phyloP scores from a whole-genome alignment of 2,113 vertebrate genomes.

The Scartelaos histophorus region DNA sequence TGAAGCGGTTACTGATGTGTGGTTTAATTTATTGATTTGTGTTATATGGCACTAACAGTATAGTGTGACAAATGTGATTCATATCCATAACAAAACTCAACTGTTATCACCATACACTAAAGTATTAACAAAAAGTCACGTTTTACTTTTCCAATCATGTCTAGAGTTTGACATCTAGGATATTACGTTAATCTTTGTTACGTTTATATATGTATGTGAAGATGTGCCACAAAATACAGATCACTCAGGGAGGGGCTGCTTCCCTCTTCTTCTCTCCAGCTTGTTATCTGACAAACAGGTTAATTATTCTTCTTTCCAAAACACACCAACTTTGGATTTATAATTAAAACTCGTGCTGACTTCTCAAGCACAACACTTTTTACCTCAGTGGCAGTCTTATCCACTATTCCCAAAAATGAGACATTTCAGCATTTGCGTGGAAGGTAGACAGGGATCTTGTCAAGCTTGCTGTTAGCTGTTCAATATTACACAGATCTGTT shows the following conservation, averaged over 20 bases:
- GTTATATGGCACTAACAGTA: constrained; percentile 3
- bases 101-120: not conserved
- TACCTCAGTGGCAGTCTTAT: constrained; percentile 6
- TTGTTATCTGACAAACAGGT: not conserved
- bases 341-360: constrained; percentile 15
- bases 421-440: constrained; percentile 10
- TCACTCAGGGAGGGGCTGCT: not conserved
- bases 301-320: not conserved
- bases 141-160: not conserved
- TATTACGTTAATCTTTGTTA: not conserved
- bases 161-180: not conserved
- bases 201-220: not conserved
- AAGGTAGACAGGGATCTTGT: constrained; percentile 14
- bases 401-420: constrained; percentile 32
- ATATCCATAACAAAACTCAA: not conserved
- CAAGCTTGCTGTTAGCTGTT: constrained; percentile 14
- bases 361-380: not conserved
- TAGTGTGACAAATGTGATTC: not conserved
- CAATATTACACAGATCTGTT: constrained; percentile 21
- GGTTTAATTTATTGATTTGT: not conserved
- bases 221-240: not conserved
- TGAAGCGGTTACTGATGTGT: not conserved
- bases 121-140: not conserved
- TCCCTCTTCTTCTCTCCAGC: not conserved
- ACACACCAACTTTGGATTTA: constrained; percentile 7